Evolutionary conservation across 2,113 vertebrate genomes (phyloP).

Genomic region (Chitala chitala): DNA sequence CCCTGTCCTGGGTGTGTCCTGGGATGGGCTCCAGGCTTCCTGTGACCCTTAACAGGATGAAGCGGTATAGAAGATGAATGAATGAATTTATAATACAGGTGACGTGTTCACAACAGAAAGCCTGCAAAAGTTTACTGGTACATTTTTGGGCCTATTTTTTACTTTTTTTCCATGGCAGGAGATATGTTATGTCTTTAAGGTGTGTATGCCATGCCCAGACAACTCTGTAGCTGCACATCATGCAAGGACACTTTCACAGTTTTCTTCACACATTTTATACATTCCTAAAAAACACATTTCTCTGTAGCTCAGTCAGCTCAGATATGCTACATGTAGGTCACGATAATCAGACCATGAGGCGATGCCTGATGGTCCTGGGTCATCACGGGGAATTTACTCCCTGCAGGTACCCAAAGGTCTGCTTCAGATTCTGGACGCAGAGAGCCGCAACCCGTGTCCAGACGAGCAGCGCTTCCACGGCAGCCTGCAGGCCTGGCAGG

Average conservation of each 20-base stretch:
- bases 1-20: too few species aligned
- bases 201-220: not conserved
- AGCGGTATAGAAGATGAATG: too few species aligned
- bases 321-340: not conserved
- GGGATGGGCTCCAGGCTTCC: too few species aligned
- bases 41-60: too few species aligned
- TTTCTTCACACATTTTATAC: not conserved
- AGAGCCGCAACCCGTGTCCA: constrained; percentile 74
- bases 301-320: not conserved
- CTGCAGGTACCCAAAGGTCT: constrained; percentile 82
- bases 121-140: too few species aligned
- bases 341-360: not conserved
- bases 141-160: too few species aligned
- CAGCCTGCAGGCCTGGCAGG: constrained; percentile 75
- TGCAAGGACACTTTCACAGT: not conserved
- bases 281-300: constrained; percentile 6
- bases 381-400: not conserved
- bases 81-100: too few species aligned
- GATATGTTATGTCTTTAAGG: too few species aligned
- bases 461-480: constrained; percentile 75
- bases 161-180: too few species aligned
- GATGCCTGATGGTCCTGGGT: not conserved
- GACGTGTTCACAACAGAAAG: too few species aligned
- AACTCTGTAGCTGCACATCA: not conserved
- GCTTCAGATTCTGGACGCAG: constrained; percentile 82